phyloP scores from a whole-genome alignment of 1,140 invertebrate genomes.

The Drosophila melanogaster region DNA sequence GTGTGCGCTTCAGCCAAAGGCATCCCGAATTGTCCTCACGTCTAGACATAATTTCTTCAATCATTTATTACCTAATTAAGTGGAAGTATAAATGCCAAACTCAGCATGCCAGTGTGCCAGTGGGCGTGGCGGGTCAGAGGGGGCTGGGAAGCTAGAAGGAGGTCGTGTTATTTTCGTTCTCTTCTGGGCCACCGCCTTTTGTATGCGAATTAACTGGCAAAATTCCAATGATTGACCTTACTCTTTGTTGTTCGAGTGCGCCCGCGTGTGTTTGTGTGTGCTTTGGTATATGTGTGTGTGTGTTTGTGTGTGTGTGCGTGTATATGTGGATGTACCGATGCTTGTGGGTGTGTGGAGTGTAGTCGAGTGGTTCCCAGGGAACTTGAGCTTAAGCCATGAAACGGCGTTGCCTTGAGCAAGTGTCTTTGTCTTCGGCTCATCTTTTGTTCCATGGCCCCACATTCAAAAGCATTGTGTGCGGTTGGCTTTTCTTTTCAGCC shows the following conservation, averaged over 20 bases:
- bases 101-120: slow-evolving; percentile 56
- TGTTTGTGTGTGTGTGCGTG: slow-evolving; percentile 21
- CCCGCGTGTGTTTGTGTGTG: slow-evolving; percentile 3
- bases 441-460: slow-evolving; percentile 63
- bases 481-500: slow-evolving; percentile 46
- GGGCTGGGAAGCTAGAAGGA: background rate
- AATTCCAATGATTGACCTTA: slow-evolving; percentile 82
- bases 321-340: slow-evolving; percentile 2
- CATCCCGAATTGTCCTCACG: slow-evolving; percentile 83
- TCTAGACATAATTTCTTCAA: slow-evolving; percentile 85
- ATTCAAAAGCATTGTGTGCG: slow-evolving; percentile 69
- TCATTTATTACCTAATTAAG: slow-evolving; percentile 85
- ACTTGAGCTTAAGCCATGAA: slow-evolving; percentile 66
- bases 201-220: slow-evolving; percentile 80
- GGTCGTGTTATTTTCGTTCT: slow-evolving; percentile 44
- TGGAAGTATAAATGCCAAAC: slow-evolving; percentile 83
- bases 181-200: slow-evolving; percentile 61
- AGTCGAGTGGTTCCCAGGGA: slow-evolving; percentile 52
- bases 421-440: slow-evolving; percentile 74
- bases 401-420: slow-evolving; percentile 72
- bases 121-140: slow-evolving; percentile 51
- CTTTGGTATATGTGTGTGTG: slow-evolving; percentile 10
- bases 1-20: slow-evolving; percentile 16
- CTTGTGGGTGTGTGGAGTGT: slow-evolving; percentile 34
- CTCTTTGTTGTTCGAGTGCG: slow-evolving; percentile 46